Evolutionary conservation across 2,888 invertebrate species (phyloP).

Genomic region (Xanthia togata): DNA sequence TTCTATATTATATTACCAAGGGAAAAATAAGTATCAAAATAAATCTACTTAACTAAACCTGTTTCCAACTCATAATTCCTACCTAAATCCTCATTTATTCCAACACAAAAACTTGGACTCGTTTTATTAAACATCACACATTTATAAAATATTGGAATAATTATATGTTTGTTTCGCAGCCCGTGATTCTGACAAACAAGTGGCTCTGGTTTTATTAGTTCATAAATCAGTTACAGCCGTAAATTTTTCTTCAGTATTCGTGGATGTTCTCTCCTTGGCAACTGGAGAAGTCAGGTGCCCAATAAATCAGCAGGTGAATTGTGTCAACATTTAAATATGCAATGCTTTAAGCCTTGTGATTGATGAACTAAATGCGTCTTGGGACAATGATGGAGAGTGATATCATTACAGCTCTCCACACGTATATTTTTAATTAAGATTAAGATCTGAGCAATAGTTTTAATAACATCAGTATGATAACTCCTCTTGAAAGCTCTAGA

Average conservation of each 20-base stretch:
- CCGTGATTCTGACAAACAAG: constrained; percentile 70
- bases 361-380: constrained; percentile 54
- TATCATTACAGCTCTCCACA: constrained; percentile 42
- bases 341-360: constrained; percentile 58
- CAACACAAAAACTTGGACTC: constrained; percentile 16
- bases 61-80: not conserved
- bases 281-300: constrained; percentile 80
- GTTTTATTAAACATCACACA: constrained; percentile 40
- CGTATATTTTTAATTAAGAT: constrained; percentile 42
- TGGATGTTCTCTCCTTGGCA: constrained; percentile 77
- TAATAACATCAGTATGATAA: not conserved
- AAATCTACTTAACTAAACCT: not conserved
- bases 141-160: constrained; percentile 41
- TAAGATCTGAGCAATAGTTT: not conserved
- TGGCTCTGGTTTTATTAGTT: constrained; percentile 72
- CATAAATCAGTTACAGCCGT: constrained; percentile 76
- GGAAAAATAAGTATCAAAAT: not conserved
- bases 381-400: constrained; percentile 61
- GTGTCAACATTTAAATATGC: constrained; percentile 67
- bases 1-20: too few relatives aligned
- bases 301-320: constrained; percentile 77
- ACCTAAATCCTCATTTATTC: constrained; percentile 17
- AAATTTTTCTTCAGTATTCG: constrained; percentile 74
- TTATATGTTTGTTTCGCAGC: constrained; percentile 56
- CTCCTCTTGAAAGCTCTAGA: not conserved